Evolutionary conservation across 2,888 invertebrate species (phyloP), one percentile per base, ranked within the genome.

Genomic region (Cryptus viduatorius): DNA sequence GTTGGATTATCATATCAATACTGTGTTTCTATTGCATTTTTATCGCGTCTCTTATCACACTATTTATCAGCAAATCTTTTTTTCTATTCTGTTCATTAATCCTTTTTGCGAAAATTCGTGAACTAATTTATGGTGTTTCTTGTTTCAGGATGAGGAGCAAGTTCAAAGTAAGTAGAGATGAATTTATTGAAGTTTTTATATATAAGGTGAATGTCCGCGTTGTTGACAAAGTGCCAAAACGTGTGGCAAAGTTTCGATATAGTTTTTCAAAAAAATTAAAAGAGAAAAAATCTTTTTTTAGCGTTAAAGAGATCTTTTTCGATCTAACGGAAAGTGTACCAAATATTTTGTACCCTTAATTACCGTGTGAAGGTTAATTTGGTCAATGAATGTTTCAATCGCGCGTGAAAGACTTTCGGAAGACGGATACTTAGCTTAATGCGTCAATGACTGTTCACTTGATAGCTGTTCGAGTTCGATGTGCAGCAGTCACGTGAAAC

Each of bases 111-210:
- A 53, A 29, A 68, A 16, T 16, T 10, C 14, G 77, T 81, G 81
- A 68, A 67, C 73, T 73, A 84, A 84, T 81, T 19, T 44, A 48
- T 24, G 46, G 80, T 86, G 82, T 84, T 88, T 83, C 87, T 78
- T 92, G 87, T 92, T 92, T 89, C 92, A 92, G 92, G 92, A 92
- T 81, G 90, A 92, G 12, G 92, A 92, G 85, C 91, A 91, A 84
- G 89, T 92, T 78, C 89, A 90, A 86, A 92, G 92, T 92, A 86
- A 92, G 92, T 91, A 87, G 3, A 82, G 16, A 59, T 67, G 44
- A 29, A 69, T 75, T 79, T 46, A 29, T 65, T 4, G 16, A 69
- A 19, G 14, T 69, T 46, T 46, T 16, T 8, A 37, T 71, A 48
- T 56, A 4, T 5, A 12, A 71, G 37, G 31, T 24, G 10, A 71